A percentile compares a stretch with the other conserved stretches of the same genome.
Conservation (phyloP, 2,888 invertebrate genomes). For the Eilema caniola region DNA sequence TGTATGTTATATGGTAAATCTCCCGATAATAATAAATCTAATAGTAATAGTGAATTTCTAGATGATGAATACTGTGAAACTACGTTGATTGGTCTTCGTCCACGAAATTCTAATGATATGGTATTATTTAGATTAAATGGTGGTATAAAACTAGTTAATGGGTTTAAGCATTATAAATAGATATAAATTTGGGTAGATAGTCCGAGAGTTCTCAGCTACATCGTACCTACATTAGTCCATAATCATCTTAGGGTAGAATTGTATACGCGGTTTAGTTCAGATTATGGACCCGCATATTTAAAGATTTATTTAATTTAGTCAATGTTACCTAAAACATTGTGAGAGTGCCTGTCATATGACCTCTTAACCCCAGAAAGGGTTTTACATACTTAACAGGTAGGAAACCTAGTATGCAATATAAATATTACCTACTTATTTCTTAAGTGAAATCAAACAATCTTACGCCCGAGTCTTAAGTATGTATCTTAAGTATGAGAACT, state of each 20-base stretch:
- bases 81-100: constrained; percentile 42
- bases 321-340: too few species aligned
- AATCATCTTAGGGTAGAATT: too few species aligned
- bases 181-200: neutral
- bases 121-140: constrained; percentile 22
- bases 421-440: too few species aligned
- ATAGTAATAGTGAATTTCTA: neutral
- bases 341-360: too few species aligned
- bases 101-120: constrained; percentile 53
- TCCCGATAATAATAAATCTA: neutral
- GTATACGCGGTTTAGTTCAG: too few species aligned
- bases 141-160: neutral
- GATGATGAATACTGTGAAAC: constrained; percentile 14
- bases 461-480: neutral
- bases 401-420: too few species aligned
- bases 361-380: too few species aligned
- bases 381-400: too few species aligned
- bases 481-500: neutral
- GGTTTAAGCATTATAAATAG: neutral
- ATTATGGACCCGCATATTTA: too few species aligned
- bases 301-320: too few species aligned
- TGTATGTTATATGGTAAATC: neutral
- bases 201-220: neutral
- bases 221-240: neutral
- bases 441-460: too few species aligned